Conservation (phyloP, 2,888 invertebrate species). For the Lycia hirtaria region DNA sequence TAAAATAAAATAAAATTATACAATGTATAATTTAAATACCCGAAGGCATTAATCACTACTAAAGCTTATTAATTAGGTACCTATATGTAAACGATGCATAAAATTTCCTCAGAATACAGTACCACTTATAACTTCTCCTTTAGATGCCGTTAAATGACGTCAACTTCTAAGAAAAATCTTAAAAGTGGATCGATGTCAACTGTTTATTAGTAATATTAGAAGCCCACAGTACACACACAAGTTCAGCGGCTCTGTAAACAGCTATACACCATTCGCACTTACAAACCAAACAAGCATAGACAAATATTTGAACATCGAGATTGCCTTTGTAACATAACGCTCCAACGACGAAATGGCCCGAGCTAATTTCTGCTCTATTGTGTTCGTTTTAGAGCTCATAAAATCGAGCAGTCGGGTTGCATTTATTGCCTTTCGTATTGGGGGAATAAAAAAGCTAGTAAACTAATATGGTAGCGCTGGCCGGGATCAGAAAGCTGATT, state of each 20-base stretch:
- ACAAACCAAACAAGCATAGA: conserved; percentile 80
- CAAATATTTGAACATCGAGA: conserved; percentile 80
- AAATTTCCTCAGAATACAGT: too few species aligned
- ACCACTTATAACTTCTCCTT: too few species aligned
- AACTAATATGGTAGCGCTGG: conserved; percentile 74
- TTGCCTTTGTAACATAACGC: conserved; percentile 69
- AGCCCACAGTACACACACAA: conserved; percentile 68
- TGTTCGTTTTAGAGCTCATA: conserved; percentile 55
- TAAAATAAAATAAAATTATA: too few species aligned
- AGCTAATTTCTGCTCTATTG: conserved; percentile 63
- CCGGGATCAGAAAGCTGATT: conserved; percentile 69
- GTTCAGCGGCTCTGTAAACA: conserved; percentile 80
- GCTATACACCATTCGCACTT: conserved; percentile 84
- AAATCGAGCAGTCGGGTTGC: conserved; percentile 38
- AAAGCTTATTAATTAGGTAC: too few species aligned
- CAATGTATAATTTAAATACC: too few species aligned
- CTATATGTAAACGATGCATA: too few species aligned
- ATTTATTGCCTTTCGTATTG: conserved; percentile 53
- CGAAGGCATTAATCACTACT: too few species aligned
- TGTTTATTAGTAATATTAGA: conserved; percentile 76
- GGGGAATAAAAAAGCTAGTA: conserved; percentile 64
- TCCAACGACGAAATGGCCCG: conserved; percentile 51
- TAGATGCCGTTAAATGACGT: conserved; percentile 36
- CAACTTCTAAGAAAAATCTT: conserved; percentile 42
- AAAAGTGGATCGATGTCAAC: conserved; percentile 70